phyloP scores from a whole-genome alignment of 2,888 invertebrate genomes.

The Eilema caniola region DNA sequence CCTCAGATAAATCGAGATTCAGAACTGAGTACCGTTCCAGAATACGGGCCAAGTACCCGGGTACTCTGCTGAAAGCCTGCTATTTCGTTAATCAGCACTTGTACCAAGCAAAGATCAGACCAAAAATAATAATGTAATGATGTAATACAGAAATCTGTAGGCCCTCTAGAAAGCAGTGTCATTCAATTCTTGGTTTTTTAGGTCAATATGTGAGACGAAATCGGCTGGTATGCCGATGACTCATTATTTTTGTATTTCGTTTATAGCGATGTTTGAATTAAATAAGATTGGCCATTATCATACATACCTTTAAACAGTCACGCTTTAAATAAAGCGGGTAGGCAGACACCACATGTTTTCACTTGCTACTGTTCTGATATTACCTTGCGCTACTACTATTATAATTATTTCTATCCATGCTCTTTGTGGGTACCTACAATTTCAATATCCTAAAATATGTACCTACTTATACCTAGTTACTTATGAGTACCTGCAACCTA shows the following conservation, averaged over 20 bases:
- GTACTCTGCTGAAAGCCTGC: too few relatives aligned
- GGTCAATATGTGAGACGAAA: neutral
- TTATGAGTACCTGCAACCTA: too few relatives aligned
- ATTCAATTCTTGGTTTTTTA: neutral
- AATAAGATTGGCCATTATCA: neutral
- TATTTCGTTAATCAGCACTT: too few relatives aligned
- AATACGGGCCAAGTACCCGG: too few relatives aligned
- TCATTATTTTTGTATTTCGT: neutral
- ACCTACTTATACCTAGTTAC: neutral
- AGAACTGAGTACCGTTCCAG: too few relatives aligned
- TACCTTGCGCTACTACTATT: neutral
- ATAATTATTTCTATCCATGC: too few relatives aligned
- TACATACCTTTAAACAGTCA: neutral
- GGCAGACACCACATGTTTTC: neutral
- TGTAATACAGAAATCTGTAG: too few relatives aligned
- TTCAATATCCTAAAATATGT: conserved; percentile 14
- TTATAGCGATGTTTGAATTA: neutral
- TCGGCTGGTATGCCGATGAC: neutral
- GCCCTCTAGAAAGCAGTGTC: neutral
- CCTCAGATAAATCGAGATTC: too few relatives aligned
- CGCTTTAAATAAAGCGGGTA: neutral
- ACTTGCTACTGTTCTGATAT: neutral
- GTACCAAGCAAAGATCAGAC: neutral
- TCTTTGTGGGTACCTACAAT: too few relatives aligned
- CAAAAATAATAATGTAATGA: neutral